Evolutionary conservation across 1,140 invertebrate species (phyloP), one percentile per base, ranked within the genome.

Genomic region (Lepidotrigona ventralis): DNA sequence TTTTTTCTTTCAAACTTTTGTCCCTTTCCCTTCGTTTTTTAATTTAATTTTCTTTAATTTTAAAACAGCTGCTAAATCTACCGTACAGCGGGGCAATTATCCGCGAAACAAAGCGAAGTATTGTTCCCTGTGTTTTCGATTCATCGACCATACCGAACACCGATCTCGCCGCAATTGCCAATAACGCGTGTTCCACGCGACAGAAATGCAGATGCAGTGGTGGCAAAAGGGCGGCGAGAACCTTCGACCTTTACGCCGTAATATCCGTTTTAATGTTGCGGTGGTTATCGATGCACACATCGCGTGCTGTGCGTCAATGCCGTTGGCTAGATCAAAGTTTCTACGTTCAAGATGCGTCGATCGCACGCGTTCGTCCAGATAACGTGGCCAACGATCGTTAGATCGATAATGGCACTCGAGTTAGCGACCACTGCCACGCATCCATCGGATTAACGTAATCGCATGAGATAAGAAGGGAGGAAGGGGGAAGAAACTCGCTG

Each of bases 351-450:
- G n/a, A 29, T 54, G 26, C 71, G 51, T 54, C 9, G 71, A 73
- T 73, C 26, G 51, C 71, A 71, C 69, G 69, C 69, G 53, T 53
- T 39, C n/a, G 2, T 51, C 15, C 69, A 71, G 46, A 51, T 71
- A 71, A 71, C 39, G 15, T 46, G 26, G 0, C 0, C 8, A 51
- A 56, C 17, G 51, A 51, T 71, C 1, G 69, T 21, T 4, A 0
- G 12, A 3, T 15, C n/a, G 46, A 26, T 71, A 51, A 54, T 54
- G 39, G 1, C 71, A 54, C 71, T 54, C 23, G 51, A 29, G 46
- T 53, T n/a, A n/a, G 17, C 46, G n/a, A 26, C 17, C 1, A 54
- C 11, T 73, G 5, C 19, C 29, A 73, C 71, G 29, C 2, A 73
- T 2, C 68, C 17, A 21, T 12, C 1, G 12, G 71, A 54, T 73